Evolutionary conservation across 2,113 vertebrate genomes (phyloP).

Genomic region (Toxostoma redivivum): DNA sequence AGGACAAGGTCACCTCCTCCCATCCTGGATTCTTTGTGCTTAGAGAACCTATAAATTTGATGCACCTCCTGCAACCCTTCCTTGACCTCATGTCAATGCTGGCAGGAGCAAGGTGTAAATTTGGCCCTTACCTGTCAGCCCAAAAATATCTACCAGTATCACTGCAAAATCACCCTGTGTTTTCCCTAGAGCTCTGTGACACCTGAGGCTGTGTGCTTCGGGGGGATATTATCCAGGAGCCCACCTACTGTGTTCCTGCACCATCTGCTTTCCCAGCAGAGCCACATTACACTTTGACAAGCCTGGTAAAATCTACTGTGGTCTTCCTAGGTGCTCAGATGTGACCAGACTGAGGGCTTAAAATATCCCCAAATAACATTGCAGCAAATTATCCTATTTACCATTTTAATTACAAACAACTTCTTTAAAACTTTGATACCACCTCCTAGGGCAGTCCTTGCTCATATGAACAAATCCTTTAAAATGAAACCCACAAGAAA

Average conservation of each 20-base stretch:
- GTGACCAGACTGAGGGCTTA: not conserved
- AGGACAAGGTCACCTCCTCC: not conserved
- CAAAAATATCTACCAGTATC: not conserved
- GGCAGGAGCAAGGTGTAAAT: not conserved
- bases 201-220: not conserved
- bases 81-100: not conserved
- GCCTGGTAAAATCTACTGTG: not conserved
- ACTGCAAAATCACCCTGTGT: not conserved
- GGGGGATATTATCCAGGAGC: not conserved
- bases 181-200: not conserved
- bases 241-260: not conserved
- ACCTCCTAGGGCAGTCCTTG: not conserved
- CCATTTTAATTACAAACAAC: not conserved
- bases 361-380: not conserved
- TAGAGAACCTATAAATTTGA: fast-evolving
- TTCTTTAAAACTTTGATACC: not conserved
- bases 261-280: not conserved
- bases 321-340: not conserved
- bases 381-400: not conserved
- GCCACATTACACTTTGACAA: not conserved
- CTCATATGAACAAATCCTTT: not conserved
- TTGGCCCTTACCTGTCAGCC: not conserved
- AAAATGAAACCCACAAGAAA: not conserved
- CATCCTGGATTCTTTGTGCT: not conserved
- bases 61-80: not conserved